These are phyloP conservation scores for Henricia sp. DNA, from an alignment of 53 echinoderm and acorn worm genomes.

Conservation along the genomic window DNA sequence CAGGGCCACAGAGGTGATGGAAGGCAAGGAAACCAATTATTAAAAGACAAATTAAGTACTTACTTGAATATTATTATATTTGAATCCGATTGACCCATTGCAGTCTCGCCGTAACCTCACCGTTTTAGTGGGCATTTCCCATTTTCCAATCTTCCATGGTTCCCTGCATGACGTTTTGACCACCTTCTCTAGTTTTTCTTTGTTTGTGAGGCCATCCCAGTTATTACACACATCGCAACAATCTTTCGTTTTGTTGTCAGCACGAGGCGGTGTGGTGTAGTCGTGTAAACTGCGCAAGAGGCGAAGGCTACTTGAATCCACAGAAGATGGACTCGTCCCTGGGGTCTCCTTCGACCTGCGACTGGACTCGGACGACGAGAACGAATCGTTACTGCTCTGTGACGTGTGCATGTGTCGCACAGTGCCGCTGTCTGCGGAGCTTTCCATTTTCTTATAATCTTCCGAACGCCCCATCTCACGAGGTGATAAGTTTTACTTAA, in stretches of 20 bases:
- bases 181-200: neutral
- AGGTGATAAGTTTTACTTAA: too few species aligned
- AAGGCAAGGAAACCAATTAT: too few species aligned
- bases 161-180: neutral
- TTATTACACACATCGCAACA: neutral
- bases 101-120: neutral
- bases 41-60: slow-evolving; percentile 11
- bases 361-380: neutral
- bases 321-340: neutral
- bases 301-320: neutral
- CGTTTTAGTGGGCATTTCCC: neutral
- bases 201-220: neutral
- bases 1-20: too few species aligned
- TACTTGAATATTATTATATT: slow-evolving; percentile 27
- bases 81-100: slow-evolving; percentile 37
- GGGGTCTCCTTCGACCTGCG: neutral
- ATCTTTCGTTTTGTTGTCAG: too few species aligned
- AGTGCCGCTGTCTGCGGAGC: neutral
- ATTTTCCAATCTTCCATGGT: slow-evolving; percentile 9
- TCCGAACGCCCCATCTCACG: slow-evolving; percentile 25
- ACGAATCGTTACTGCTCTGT: slow-evolving; percentile 35
- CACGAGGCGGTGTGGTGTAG: too few species aligned
- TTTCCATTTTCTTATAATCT: neutral
- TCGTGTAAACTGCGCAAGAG: neutral
- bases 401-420: neutral